Evolutionary conservation across 2,888 invertebrate genomes (phyloP).

Genomic region (Acrocyrtus sp.): DNA sequence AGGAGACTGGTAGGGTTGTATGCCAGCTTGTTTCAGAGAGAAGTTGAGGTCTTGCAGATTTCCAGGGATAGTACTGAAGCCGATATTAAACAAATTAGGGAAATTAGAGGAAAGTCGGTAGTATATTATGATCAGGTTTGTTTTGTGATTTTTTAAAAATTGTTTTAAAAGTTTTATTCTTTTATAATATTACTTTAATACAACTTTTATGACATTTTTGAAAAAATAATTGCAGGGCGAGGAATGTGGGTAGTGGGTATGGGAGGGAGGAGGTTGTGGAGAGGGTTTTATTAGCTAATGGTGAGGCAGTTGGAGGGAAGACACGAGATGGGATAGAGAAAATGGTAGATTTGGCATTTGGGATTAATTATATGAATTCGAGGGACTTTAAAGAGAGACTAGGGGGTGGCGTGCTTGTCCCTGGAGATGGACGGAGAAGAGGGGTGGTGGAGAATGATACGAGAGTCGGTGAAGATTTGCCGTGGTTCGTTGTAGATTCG

Average conservation of each 20-base stretch:
- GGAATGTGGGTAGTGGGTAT: constrained; percentile 38
- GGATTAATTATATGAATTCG: not conserved
- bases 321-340: constrained; percentile 13
- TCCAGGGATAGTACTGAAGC: constrained; percentile 97
- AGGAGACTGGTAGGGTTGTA: constrained; percentile 87
- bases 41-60: constrained; percentile 92
- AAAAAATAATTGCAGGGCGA: constrained; percentile 68
- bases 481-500: constrained; percentile 13
- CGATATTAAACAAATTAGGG: constrained; percentile 94
- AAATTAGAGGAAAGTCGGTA: constrained; percentile 88
- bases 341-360: constrained; percentile 11
- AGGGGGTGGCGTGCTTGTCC: not conserved
- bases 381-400: not conserved
- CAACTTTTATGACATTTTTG: not conserved
- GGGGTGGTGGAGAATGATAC: too few relatives aligned
- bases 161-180: too few relatives aligned
- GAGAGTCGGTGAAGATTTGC: too few relatives aligned
- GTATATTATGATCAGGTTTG: constrained; percentile 91
- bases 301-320: constrained; percentile 13
- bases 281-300: too few relatives aligned
- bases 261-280: constrained; percentile 12
- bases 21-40: constrained; percentile 87
- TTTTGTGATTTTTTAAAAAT: too few relatives aligned
- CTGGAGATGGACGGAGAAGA: not conserved
- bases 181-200: too few relatives aligned